Base-by-base conservation (phyloP, 2,797 vertebrate species). In the Sebastes vulpes region DNA sequence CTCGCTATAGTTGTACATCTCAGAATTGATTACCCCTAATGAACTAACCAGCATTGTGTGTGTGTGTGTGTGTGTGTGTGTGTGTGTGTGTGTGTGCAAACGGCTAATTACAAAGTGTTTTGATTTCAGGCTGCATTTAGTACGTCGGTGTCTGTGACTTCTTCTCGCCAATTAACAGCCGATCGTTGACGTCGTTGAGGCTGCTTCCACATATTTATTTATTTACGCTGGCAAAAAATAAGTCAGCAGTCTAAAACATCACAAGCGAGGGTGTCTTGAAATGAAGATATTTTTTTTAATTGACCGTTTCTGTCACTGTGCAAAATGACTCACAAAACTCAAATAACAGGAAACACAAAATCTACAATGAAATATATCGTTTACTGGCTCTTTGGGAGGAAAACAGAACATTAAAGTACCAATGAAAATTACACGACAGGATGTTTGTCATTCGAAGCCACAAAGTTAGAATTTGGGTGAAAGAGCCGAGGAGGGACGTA, bases 11-110 rank as follows among this genome's bases (percentile, higher is more conserved):
- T 35, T 28, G 20, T 56, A 23, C 35, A 60, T 71, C 32, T 11
- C 29, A 26, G 31, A 52, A 79, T 32, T 58, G 31, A 83, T 75
- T 66, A 56, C 46, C 20, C 53, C 11, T 72, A 66, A 72, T 63
- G 3, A 63, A 66, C 18, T 54, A 20, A 11, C 46, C 6, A 9
- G 10, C 5, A 0, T 5, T 16, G 26, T 70, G 31, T 61, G 25
- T 12, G 52, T 46, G 52, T 35, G n/a, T 6, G n/a, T 50, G 18
- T 50, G 32, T 26, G 20, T 56, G 31, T 32, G 8, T 0, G 25
- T 25, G 25, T 61, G 8, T 42, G 7, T 20, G 20, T 8, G 2
- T 54, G 20, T 8, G 3, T 56, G 23, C 20, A 18, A 60, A 60
- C 2, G 2, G 3, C 10, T 35, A 8, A 23, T 61, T 38, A 61